A percentile compares a stretch with the other conserved stretches of the same genome.
Evolutionary conservation across 1,140 invertebrate species (phyloP).

Genomic region (Eubasilissa regina): DNA sequence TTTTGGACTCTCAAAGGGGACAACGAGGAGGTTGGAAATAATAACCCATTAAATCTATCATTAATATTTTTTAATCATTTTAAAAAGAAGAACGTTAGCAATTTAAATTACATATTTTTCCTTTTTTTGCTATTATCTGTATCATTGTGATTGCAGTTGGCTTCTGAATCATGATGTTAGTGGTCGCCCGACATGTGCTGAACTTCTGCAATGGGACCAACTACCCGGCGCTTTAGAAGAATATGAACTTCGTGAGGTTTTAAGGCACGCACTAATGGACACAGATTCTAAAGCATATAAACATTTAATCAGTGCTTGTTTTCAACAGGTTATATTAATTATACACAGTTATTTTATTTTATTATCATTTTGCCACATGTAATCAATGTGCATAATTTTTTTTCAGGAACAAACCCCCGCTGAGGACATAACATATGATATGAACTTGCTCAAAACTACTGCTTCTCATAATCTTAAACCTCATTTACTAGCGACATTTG

Average conservation of each 20-base stretch:
- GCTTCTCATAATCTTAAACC: slow-evolving; percentile 45
- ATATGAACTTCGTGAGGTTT: slow-evolving; percentile 84
- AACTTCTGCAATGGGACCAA: slow-evolving; percentile 84
- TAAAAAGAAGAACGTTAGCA: too few species aligned
- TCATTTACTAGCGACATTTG: slow-evolving; percentile 44
- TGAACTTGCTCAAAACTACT: slow-evolving; percentile 53
- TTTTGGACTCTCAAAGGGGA: too few species aligned
- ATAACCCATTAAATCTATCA: too few species aligned
- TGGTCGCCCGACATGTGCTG: slow-evolving; percentile 83
- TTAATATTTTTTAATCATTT: too few species aligned
- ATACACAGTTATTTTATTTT: too few species aligned
- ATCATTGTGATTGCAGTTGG: slow-evolving; percentile 70
- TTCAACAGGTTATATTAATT: slow-evolving; percentile 73
- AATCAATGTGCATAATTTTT: neutral
- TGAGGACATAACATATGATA: slow-evolving; percentile 58
- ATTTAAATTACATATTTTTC: neutral
- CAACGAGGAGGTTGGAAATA: too few species aligned
- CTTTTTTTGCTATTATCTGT: neutral
- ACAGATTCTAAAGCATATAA: slow-evolving; percentile 88
- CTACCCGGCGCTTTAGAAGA: slow-evolving; percentile 83
- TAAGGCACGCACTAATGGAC: slow-evolving; percentile 84
- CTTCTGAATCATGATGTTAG: slow-evolving; percentile 88
- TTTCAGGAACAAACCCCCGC: slow-evolving; percentile 55
- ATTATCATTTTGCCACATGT: too few species aligned
- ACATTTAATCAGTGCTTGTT: slow-evolving; percentile 80